Evolutionary conservation across 2,797 vertebrate genomes (phyloP).

Genomic region (Furcifer pardalis): DNA sequence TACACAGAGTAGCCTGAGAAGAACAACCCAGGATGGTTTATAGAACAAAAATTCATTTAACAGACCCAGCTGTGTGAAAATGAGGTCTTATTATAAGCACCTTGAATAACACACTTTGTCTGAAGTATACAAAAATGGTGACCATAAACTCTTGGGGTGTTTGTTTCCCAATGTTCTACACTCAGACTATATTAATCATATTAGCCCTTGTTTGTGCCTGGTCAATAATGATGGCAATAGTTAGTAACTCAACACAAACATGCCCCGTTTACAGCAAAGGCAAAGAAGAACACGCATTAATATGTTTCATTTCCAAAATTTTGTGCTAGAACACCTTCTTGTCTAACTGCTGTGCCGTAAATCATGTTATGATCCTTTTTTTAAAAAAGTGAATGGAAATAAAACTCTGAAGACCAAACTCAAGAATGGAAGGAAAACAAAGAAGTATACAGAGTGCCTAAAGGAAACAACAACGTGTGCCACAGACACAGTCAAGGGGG

Average conservation of each 20-base stretch:
- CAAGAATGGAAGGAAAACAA: too few relatives aligned
- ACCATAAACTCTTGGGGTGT: not conserved
- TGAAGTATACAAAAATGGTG: not conserved
- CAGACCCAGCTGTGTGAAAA: not conserved
- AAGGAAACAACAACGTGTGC: not conserved
- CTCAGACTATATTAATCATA: not conserved
- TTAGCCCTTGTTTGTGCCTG: not conserved
- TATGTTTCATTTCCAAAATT: not conserved
- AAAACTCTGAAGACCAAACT: too few relatives aligned
- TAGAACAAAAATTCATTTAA: not conserved
- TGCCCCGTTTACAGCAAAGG: too few relatives aligned
- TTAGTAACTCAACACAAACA: too few relatives aligned
- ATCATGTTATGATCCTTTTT: too few relatives aligned
- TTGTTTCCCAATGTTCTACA: not conserved
- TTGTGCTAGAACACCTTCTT: not conserved
- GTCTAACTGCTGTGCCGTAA: not conserved
- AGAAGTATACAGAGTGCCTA: not conserved
- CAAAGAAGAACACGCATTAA: too few relatives aligned
- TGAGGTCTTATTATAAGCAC: too few relatives aligned
- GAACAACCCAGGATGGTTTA: not conserved
- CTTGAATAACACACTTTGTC: not conserved
- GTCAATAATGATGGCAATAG: not conserved
- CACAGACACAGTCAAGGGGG: not conserved
- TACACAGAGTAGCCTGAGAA: not conserved
- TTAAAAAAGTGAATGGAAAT: too few relatives aligned